Conservation (phyloP, 2,113 vertebrate genomes). For the Himantopus leucocephalus region DNA sequence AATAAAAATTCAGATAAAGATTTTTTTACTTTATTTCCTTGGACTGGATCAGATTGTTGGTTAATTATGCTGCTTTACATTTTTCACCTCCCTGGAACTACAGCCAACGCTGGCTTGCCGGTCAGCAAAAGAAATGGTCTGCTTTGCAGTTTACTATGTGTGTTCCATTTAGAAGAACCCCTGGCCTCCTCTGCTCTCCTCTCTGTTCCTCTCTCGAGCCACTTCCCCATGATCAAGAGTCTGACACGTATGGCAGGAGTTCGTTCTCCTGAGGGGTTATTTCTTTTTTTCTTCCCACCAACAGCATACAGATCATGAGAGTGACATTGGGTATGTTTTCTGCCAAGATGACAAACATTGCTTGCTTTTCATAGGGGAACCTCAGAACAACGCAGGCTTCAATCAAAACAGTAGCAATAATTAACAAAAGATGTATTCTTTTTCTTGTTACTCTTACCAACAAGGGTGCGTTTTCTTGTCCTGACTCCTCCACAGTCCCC, state of each 20-base stretch:
- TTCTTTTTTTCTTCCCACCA: neutral
- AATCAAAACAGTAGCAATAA: neutral
- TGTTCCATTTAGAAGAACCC: neutral
- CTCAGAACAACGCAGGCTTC: neutral
- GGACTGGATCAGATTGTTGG: neutral
- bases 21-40: neutral
- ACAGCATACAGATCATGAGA: neutral
- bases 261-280: neutral
- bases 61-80: neutral
- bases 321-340: neutral
- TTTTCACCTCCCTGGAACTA: neutral
- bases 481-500: conserved; percentile 94
- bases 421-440: neutral
- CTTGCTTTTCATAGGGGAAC: neutral
- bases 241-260: neutral
- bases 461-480: conserved; percentile 88
- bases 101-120: neutral
- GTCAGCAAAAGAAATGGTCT: neutral
- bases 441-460: conserved; percentile 81
- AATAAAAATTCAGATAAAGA: neutral
- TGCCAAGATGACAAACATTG: neutral
- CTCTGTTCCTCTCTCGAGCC: neutral
- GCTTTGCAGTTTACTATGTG: neutral
- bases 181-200: neutral
- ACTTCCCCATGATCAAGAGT: neutral